A percentile compares a stretch with the other conserved stretches of the same genome.
Conservation (phyloP, 2,888 invertebrate species). For the Pogonocherus hispidulus region DNA sequence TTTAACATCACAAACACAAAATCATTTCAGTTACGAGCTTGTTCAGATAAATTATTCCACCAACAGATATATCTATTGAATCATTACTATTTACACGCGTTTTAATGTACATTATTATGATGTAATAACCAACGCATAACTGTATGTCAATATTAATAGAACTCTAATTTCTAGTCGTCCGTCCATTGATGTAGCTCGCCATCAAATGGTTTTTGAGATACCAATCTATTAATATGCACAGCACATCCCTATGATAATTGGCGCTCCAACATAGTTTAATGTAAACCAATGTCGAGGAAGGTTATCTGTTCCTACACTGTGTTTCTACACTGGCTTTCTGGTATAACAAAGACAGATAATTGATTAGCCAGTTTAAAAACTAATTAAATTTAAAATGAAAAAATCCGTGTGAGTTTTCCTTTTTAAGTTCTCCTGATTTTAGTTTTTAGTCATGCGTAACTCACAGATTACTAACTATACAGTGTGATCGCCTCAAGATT, state of each 20-base stretch:
- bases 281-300: neutral
- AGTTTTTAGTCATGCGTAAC: too few relatives aligned
- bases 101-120: neutral
- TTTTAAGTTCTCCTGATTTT: too few relatives aligned
- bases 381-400: too few relatives aligned
- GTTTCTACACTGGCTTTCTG: too few relatives aligned
- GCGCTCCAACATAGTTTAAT: neutral
- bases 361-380: too few relatives aligned
- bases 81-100: neutral
- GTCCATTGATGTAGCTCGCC: neutral
- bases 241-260: neutral
- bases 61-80: neutral
- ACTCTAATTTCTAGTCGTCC: neutral
- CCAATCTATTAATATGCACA: neutral
- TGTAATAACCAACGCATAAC: conserved; percentile 2
- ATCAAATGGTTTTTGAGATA: conserved; percentile 3
- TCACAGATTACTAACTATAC: too few relatives aligned
- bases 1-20: too few relatives aligned
- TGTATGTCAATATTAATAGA: conserved; percentile 2
- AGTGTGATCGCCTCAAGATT: too few relatives aligned
- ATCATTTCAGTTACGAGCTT: too few relatives aligned
- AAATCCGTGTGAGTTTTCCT: too few relatives aligned
- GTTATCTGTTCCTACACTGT: too few relatives aligned
- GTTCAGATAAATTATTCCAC: neutral
- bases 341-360: too few relatives aligned